Base-by-base conservation (phyloP, 2,797 vertebrate genomes). In the Oryzias sinensis region DNA sequence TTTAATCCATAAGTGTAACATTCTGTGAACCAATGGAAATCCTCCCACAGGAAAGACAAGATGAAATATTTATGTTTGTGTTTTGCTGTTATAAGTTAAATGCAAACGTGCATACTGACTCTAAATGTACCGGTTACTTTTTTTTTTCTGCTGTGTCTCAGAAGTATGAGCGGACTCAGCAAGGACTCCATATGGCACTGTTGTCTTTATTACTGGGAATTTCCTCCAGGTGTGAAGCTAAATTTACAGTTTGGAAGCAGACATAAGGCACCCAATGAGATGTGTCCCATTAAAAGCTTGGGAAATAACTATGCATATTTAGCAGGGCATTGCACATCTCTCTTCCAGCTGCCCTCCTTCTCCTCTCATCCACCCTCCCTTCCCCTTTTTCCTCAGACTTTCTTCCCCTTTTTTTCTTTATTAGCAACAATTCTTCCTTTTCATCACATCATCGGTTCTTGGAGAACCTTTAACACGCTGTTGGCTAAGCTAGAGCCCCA, bases 191-290 rank as follows among this genome's bases (percentile, higher is more conserved):
- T 59, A 43, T 53, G 70, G 56, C 73, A 78, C 72, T 68, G 74
- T 77, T 74, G 74, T 79, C 77, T 80, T 83, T 76, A 84, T 76
- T 76, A 65, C 62, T 45, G 72, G 63, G 70, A 74, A 81, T 77
- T 77, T 84, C 72, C 71, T 73, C 76, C 74, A 82, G 79, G 76
- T 80, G 74, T 68, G 69, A 81, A 84, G 61, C 82, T 85, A 70
- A 81, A 85, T 85, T 83, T 85, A 81, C 72, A 83, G 79, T 82
- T 81, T 82, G 62, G 85, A 82, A 76, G 81, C 79, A 81, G 88
- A 87, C 91, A 91, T 91, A 88, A 91, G 86, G 87, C 65, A 76
- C 65, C 84, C 85, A 92, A 91, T 92, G 91, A 90, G 88, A 88
- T 90, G 88, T 89, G 84, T 82, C 87, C 84, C 88, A 91, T 90